These are phyloP conservation scores for Calonectris borealis DNA, from an alignment of 2,113 vertebrate species.

Conservation along the genomic window DNA sequence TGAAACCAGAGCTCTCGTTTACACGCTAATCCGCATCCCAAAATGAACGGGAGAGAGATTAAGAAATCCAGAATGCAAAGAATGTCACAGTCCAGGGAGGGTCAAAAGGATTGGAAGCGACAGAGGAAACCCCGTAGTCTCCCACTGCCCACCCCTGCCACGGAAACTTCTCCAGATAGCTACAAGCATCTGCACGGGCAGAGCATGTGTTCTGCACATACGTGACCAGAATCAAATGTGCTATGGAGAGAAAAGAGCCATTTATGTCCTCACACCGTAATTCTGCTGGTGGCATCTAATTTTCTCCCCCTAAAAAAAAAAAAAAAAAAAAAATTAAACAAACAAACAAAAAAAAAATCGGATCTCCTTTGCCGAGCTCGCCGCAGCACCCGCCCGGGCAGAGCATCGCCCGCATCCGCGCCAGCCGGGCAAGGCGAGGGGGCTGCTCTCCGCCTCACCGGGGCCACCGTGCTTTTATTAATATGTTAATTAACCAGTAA, in stretches of 20 bases:
- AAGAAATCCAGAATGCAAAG: constrained; percentile 56
- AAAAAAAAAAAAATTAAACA: neutral
- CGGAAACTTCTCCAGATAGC: neutral
- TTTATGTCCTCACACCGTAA: neutral
- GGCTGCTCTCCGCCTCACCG: neutral
- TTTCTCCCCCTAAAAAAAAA: neutral
- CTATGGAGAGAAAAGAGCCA: neutral
- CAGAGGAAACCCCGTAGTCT: neutral
- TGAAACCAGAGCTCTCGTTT: constrained; percentile 44
- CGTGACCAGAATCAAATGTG: neutral
- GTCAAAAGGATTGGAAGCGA: neutral
- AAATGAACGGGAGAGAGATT: constrained; percentile 23
- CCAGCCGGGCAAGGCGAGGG: neutral
- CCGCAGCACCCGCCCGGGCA: rapidly evolving
- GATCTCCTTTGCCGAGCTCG: neutral
- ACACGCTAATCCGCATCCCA: constrained; percentile 57
- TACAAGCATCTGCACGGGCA: neutral
- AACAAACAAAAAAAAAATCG: too few species aligned
- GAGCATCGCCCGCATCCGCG: neutral
- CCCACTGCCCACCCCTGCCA: neutral
- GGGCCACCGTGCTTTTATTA: neutral
- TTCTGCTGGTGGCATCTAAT: neutral
- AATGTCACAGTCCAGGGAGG: constrained; percentile 54
- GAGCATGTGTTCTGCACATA: neutral
- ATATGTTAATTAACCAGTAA: neutral